A percentile compares a stretch with the other conserved stretches of the same genome.
phyloP scores from a whole-genome alignment of 1,140 invertebrate genomes.

The Xylocopa sonorina region DNA sequence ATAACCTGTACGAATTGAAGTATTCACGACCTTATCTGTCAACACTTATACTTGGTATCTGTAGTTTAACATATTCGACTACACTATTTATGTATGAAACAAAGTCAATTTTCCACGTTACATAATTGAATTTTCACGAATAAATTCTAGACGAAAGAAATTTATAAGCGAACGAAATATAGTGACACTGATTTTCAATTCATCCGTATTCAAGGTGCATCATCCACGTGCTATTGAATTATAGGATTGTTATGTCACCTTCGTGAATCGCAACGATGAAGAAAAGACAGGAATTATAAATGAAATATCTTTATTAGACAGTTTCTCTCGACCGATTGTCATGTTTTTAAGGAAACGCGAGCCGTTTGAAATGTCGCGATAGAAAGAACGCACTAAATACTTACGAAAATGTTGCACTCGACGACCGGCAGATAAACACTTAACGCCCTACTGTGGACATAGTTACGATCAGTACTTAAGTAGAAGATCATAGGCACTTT shows the following conservation, averaged over 20 bases:
- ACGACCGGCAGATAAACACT: conserved; percentile 10
- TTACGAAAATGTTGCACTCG: conserved; percentile 26
- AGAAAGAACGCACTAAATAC: conserved; percentile 17
- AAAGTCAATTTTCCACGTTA: neutral
- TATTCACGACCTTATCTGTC: neutral
- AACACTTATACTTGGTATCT: neutral
- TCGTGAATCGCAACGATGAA: neutral
- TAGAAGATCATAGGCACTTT: neutral
- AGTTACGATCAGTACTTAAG: neutral
- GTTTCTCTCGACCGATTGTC: neutral
- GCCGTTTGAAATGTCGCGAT: conserved; percentile 8
- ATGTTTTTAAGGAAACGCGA: neutral
- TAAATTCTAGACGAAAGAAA: too few relatives aligned
- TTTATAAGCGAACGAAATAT: too few relatives aligned
- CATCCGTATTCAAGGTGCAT: conserved; percentile 3
- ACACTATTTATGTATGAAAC: neutral
- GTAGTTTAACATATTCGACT: too few relatives aligned
- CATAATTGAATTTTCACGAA: too few relatives aligned
- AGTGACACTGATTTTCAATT: too few relatives aligned
- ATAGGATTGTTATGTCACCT: conserved; percentile 28
- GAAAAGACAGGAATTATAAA: neutral
- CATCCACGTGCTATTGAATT: conserved; percentile 46
- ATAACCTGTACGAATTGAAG: conserved; percentile 2
- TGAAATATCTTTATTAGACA: neutral
- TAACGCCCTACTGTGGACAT: neutral